A percentile compares a stretch with the other conserved stretches of the same genome.
Evolutionary conservation across 2,113 vertebrate species (phyloP).

Genomic region (Macquaria ambigua): DNA sequence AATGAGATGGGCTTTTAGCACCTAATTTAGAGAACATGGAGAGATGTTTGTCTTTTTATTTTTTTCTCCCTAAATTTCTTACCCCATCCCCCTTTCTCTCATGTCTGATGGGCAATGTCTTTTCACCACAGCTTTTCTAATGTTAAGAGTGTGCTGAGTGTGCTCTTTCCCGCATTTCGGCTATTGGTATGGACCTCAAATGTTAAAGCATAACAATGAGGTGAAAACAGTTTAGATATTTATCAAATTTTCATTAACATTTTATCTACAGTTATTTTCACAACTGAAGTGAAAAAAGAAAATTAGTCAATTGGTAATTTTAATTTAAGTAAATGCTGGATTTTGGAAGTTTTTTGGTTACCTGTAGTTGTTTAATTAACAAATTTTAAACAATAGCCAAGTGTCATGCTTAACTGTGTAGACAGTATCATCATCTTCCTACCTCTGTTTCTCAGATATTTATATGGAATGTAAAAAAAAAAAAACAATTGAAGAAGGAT

Average conservation of each 20-base stretch:
- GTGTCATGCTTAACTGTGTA: slow-evolving; percentile 35
- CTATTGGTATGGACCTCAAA: slow-evolving; percentile 35
- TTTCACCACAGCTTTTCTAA: slow-evolving; percentile 64
- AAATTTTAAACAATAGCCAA: slow-evolving; percentile 3
- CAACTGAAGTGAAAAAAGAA: not conserved
- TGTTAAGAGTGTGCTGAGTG: slow-evolving; percentile 58
- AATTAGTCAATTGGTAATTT: not conserved
- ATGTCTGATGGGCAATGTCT: slow-evolving; percentile 51
- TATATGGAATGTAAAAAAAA: not conserved
- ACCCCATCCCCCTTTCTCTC: slow-evolving; percentile 56
- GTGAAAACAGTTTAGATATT: slow-evolving; percentile 45
- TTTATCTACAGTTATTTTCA: not conserved
- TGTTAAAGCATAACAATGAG: slow-evolving; percentile 52
- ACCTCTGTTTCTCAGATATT: not conserved
- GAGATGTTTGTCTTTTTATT: slow-evolving; percentile 73
- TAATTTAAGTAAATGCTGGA: not conserved
- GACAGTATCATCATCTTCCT: not conserved
- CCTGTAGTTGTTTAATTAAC: slow-evolving; percentile 1
- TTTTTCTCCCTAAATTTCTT: slow-evolving; percentile 22
- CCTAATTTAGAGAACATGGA: slow-evolving; percentile 72
- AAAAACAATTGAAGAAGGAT: not conserved
- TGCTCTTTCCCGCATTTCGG: slow-evolving; percentile 47
- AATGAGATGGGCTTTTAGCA: slow-evolving; percentile 76
- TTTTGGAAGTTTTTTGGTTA: not conserved
- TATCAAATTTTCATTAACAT: slow-evolving; percentile 41